Evolutionary conservation across 2,113 vertebrate genomes (phyloP), one percentile per base, ranked within the genome.

Genomic region (Silurus glanis): DNA sequence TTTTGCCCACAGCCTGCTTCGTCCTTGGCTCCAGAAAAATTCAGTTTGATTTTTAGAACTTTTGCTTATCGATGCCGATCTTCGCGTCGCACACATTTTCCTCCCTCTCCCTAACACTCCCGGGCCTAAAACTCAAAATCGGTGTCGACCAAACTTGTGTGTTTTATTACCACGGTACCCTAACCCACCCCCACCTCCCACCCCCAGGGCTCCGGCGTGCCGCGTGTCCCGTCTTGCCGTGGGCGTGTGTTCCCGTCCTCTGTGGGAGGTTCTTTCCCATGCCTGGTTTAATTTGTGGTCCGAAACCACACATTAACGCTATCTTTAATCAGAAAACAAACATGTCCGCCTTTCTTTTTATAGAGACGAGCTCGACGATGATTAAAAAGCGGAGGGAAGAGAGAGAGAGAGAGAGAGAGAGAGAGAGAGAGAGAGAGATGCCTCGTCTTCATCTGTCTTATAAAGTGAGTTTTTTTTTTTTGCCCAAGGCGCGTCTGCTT

Each of bases 311-410:
- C 21, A 47, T 23, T 2, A 8, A 58, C 53, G 13, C 55, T 47
- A 69, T 49, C 58, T 69, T 80, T 80, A 80, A 85, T 71, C 21
- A 45, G 56, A 76, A 71, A 85, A 71, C 28, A 69, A 80, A 56
- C 83, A 53, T 25, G 45, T 28, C 14, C 47, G 74, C 51, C 64
- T 69, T 80, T 66, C 75, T 80, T 80, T 80, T 67, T 69, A 85
- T 69, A 69, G n/a, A 55, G 74, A 53, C 58, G 1, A 37, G 51
- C 76, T 47, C 1, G 8, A 17, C 62, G 16, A 16, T 56, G 84
- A 85, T 85, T 85, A 85, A 80, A 80, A 85, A 80, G 61, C 61
- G 19, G 59, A 4, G 21, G 19, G 83, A 76, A 58, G 83, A 64
- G 69, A 14, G 10, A 58, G 66, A 37, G 19, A 16, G 10, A 58